These are phyloP conservation scores for Hyperopisus bebe DNA, from an alignment of 2,113 vertebrate genomes.

Conservation along the genomic window DNA sequence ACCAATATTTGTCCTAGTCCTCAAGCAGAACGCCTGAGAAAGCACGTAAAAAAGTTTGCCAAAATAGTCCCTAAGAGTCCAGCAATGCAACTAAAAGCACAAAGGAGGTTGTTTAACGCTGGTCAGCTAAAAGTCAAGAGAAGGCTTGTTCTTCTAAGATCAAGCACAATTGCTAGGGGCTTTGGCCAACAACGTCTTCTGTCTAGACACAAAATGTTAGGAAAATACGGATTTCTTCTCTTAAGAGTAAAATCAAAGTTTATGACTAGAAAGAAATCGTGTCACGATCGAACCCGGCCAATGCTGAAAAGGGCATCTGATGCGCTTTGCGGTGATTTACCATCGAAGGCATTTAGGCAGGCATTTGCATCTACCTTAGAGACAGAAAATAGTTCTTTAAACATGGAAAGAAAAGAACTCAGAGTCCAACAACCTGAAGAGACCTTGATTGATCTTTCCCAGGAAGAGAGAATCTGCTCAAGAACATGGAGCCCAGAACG, in stretches of 20 bases:
- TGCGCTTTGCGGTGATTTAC: background rate
- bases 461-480: conserved; percentile 62
- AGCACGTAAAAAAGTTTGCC: conserved; percentile 93
- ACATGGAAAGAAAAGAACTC: conserved; percentile 27
- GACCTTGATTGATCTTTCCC: conserved; percentile 40
- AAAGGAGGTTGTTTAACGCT: conserved; percentile 60
- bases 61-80: conserved; percentile 82
- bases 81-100: conserved; percentile 62
- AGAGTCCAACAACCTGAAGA: conserved; percentile 31
- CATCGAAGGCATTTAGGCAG: background rate
- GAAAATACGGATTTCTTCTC: conserved; percentile 42
- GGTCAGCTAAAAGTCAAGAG: conserved; percentile 58
- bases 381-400: background rate
- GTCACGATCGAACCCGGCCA: background rate
- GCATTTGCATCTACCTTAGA: background rate
- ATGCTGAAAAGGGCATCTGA: background rate
- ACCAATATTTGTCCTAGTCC: conserved; percentile 66
- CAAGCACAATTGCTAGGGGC: background rate
- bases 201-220: conserved; percentile 24
- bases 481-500: conserved; percentile 75
- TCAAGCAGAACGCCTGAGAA: conserved; percentile 72
- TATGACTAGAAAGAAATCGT: conserved; percentile 39
- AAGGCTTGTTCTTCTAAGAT: conserved; percentile 50
- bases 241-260: conserved; percentile 51
- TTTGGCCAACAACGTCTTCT: background rate